phyloP scores from a whole-genome alignment of 2,797 vertebrate species.

The Myripristis jacobus region DNA sequence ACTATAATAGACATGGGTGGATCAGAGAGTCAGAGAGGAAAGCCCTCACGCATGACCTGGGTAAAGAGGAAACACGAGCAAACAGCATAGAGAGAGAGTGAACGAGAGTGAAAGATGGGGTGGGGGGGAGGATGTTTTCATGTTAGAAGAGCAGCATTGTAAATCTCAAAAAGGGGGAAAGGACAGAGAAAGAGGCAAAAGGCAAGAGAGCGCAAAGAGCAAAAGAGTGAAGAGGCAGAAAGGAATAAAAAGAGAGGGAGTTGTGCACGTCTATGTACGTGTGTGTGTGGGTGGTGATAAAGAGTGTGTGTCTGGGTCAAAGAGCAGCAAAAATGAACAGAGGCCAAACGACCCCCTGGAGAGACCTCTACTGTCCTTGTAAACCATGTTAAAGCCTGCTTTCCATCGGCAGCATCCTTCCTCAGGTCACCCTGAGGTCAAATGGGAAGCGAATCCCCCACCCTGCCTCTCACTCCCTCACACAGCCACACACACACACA shows the following conservation, averaged over 20 bases:
- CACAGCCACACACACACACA: slow-evolving; percentile 2
- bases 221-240: no score
- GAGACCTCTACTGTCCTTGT: slow-evolving; percentile 49
- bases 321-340: slow-evolving; percentile 27
- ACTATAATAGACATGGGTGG: slow-evolving; percentile 64
- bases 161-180: neutral
- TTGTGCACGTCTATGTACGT: neutral
- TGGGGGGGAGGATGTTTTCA: neutral
- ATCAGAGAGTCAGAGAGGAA: slow-evolving; percentile 42
- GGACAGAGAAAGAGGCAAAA: neutral
- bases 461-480: slow-evolving; percentile 10
- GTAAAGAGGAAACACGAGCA: slow-evolving; percentile 40
- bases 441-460: slow-evolving; percentile 30
- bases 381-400: slow-evolving; percentile 53
- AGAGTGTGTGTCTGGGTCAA: slow-evolving; percentile 31
- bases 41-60: slow-evolving; percentile 51
- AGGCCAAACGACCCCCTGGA: slow-evolving; percentile 42
- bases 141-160: neutral
- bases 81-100: slow-evolving; percentile 14
- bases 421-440: slow-evolving; percentile 65
- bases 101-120: neutral
- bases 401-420: slow-evolving; percentile 68
- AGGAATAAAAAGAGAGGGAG: no score
- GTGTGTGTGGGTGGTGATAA: slow-evolving; percentile 21
- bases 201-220: neutral